Evolutionary conservation across 2,113 vertebrate genomes (phyloP).

Genomic region (Tragulus kanchil): DNA sequence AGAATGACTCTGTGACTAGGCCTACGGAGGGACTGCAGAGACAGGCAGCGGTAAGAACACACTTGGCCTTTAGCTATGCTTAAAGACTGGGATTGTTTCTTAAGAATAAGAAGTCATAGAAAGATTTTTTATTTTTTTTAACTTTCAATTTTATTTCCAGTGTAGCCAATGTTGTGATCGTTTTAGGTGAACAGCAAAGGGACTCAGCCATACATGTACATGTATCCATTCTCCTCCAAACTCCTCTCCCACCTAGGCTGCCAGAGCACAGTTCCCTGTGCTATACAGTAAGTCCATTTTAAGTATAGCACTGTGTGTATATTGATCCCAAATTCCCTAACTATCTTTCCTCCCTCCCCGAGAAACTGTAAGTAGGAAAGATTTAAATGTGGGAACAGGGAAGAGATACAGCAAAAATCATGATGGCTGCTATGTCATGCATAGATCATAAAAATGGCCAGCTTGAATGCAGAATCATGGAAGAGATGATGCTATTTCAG

Average conservation of each 20-base stretch:
- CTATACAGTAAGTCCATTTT: neutral
- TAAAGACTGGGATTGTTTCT: neutral
- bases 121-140: neutral
- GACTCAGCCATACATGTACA: neutral
- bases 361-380: neutral
- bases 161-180: neutral
- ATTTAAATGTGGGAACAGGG: neutral
- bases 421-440: neutral
- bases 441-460: neutral
- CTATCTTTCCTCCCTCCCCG: neutral
- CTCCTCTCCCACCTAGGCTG: neutral
- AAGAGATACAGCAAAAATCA: neutral
- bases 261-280: neutral
- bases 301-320: neutral
- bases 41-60: too few relatives aligned
- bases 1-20: neutral
- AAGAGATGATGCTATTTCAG: neutral
- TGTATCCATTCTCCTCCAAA: neutral
- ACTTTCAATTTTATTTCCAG: neutral
- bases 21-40: fast-evolving
- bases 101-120: neutral
- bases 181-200: neutral
- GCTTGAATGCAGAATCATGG: neutral
- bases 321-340: neutral
- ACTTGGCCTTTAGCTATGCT: neutral